phyloP scores from a whole-genome alignment of 1,140 invertebrate genomes.

The Dendroctonus ponderosae region DNA sequence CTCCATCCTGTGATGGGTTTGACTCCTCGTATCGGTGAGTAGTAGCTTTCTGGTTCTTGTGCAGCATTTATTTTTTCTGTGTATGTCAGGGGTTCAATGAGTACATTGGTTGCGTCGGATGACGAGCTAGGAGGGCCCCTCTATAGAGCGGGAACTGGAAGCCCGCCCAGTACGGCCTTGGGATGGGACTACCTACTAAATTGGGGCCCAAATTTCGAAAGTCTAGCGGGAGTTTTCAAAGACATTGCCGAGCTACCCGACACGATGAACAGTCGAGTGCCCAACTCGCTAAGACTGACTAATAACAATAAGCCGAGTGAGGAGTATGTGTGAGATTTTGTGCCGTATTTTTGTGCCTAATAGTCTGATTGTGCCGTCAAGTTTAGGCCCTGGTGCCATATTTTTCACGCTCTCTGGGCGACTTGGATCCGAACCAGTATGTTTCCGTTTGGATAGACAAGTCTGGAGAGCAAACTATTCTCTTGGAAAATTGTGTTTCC shows the following conservation, averaged over 20 bases:
- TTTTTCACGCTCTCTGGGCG: background rate
- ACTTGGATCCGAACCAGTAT: background rate
- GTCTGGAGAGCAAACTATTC: too few species aligned
- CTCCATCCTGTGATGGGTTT: slow-evolving; percentile 84
- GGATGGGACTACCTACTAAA: slow-evolving; percentile 93
- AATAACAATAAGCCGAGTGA: slow-evolving; percentile 62
- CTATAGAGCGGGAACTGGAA: slow-evolving; percentile 74
- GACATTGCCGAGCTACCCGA: slow-evolving; percentile 93
- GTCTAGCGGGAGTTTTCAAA: slow-evolving; percentile 91
- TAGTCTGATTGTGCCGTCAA: slow-evolving; percentile 30
- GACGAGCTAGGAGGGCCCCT: slow-evolving; percentile 77
- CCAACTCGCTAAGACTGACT: slow-evolving; percentile 64
- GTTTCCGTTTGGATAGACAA: background rate
- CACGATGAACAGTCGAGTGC: slow-evolving; percentile 63
- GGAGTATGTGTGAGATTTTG: slow-evolving; percentile 66
- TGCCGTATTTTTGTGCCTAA: slow-evolving; percentile 33
- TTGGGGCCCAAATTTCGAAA: slow-evolving; percentile 95
- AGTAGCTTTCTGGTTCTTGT: background rate
- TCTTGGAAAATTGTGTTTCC: background rate
- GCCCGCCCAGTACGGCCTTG: slow-evolving; percentile 68
- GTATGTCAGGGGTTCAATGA: slow-evolving; percentile 72
- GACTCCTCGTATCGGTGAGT: slow-evolving; percentile 77
- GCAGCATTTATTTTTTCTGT: slow-evolving; percentile 18
- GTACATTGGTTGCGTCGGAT: slow-evolving; percentile 88
- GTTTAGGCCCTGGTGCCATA: background rate